Percentiles rank a stretch among this genome's conserved stretches.
Evolutionary conservation across 2,888 invertebrate species (phyloP).

Genomic region (Aethes cnicana): DNA sequence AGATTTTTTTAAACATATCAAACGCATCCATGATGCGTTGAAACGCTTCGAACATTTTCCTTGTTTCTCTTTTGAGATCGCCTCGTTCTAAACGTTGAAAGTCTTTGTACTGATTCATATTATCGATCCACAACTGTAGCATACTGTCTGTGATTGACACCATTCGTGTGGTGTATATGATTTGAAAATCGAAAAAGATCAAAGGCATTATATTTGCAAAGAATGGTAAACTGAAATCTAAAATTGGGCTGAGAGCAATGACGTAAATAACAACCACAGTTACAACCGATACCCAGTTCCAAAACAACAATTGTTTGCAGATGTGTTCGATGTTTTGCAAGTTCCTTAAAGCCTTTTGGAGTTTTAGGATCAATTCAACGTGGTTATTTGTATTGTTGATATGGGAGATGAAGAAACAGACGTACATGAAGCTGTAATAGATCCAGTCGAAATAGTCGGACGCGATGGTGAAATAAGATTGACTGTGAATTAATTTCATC

Average conservation of each 20-base stretch:
- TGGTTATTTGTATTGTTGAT: neutral
- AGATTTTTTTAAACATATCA: neutral
- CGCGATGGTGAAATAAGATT: neutral
- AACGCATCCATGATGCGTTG: constrained; percentile 2
- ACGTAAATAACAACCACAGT: neutral
- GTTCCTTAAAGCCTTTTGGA: constrained; percentile 3
- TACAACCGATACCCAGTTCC: neutral
- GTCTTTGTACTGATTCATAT: neutral
- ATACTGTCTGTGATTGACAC: neutral
- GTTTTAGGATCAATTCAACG: neutral
- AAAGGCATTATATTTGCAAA: neutral
- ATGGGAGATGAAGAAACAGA: neutral
- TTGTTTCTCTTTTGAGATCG: neutral
- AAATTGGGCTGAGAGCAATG: neutral
- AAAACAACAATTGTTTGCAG: neutral
- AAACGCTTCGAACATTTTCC: neutral
- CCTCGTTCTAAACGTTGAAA: neutral
- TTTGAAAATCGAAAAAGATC: neutral
- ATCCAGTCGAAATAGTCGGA: neutral
- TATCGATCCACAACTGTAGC: neutral
- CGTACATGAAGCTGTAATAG: neutral
- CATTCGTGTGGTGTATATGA: neutral
- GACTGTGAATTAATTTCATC: no score
- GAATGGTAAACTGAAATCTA: neutral
- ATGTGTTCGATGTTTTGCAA: neutral